phyloP scores from a whole-genome alignment of 2,797 vertebrate species.

The Ptychadena robeensis region DNA sequence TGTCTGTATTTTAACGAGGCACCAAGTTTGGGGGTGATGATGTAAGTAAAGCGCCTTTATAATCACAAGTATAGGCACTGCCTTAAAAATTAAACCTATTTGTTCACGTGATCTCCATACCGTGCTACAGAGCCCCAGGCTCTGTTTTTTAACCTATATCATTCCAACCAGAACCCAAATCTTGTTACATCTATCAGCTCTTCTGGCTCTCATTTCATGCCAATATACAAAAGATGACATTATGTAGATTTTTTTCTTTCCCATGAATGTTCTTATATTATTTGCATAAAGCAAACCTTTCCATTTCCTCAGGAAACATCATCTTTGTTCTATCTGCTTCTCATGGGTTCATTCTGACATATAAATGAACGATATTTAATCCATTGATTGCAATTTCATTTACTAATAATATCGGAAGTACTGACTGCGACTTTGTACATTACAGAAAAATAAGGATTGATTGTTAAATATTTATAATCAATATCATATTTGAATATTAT shows the following conservation, averaged over 20 bases:
- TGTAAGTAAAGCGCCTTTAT: slow-evolving; percentile 85
- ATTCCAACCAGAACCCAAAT: slow-evolving; percentile 68
- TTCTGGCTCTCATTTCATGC: slow-evolving; percentile 3
- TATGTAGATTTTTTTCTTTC: not conserved
- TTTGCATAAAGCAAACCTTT: slow-evolving; percentile 5
- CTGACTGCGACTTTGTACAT: too few relatives aligned
- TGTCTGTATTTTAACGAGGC: slow-evolving; percentile 67
- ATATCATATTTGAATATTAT: too few relatives aligned
- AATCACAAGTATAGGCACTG: slow-evolving; percentile 95
- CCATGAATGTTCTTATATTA: not conserved
- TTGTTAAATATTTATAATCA: too few relatives aligned
- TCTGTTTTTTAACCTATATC: slow-evolving; percentile 80
- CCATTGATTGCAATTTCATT: not conserved
- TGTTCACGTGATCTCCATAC: slow-evolving; percentile 94
- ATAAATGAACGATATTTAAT: not conserved
- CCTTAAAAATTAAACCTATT: slow-evolving; percentile 94
- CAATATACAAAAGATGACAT: not conserved
- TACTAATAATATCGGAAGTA: too few relatives aligned
- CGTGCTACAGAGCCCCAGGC: slow-evolving; percentile 83
- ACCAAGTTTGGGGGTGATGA: slow-evolving; percentile 78
- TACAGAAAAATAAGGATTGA: too few relatives aligned
- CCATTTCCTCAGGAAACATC: not conserved
- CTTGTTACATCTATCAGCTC: slow-evolving; percentile 19
- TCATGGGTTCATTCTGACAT: not conserved
- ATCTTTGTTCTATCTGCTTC: not conserved